Evolutionary conservation across 2,888 invertebrate species (phyloP).

Genomic region (Aphodius granarius): DNA sequence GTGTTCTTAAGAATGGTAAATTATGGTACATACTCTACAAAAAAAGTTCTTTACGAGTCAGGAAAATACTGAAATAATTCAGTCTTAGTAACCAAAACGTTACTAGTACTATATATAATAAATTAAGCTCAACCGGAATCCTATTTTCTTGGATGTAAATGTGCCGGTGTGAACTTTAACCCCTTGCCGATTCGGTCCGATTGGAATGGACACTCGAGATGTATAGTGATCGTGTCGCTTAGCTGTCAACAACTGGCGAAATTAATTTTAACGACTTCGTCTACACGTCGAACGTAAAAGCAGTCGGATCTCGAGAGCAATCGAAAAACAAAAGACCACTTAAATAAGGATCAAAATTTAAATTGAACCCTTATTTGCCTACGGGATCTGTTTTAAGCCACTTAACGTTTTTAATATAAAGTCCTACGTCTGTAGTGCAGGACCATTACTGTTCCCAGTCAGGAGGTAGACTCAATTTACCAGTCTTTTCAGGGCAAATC

Average conservation of each 20-base stretch:
- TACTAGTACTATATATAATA: no score
- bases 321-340: constrained; percentile 52
- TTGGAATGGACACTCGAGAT: not conserved
- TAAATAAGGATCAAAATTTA: constrained; percentile 53
- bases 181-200: not conserved
- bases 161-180: not conserved
- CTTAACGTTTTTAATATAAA: constrained; percentile 52
- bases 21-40: no score
- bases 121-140: not conserved
- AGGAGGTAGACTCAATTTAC: not conserved
- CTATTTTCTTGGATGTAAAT: not conserved
- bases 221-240: not conserved
- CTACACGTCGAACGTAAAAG: constrained; percentile 30
- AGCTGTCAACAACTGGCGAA: constrained; percentile 13
- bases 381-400: constrained; percentile 52
- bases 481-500: not conserved
- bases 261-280: constrained; percentile 28
- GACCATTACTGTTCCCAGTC: not conserved
- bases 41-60: no score
- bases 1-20: no score
- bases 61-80: no score
- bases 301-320: constrained; percentile 44
- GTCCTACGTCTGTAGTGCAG: constrained; percentile 2
- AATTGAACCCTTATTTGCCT: constrained; percentile 52
- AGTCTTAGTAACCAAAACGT: no score